These are phyloP conservation scores for Tragelaphus buxtoni DNA, from an alignment of 2,113 vertebrate genomes.

Conservation along the genomic window DNA sequence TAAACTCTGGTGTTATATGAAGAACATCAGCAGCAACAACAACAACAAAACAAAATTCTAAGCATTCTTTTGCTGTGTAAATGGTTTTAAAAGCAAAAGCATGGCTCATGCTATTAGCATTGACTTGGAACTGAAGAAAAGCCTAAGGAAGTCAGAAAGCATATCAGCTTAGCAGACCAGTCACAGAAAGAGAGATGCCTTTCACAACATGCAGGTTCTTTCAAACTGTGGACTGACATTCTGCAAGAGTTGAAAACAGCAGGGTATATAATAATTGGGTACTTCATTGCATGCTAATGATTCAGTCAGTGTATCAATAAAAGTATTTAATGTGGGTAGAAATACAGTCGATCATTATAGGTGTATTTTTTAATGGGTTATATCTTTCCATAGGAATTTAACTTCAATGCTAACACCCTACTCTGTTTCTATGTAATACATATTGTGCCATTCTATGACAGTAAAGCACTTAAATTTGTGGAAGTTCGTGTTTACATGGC, in stretches of 20 bases:
- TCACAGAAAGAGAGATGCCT: conserved; percentile 57
- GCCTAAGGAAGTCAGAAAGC: conserved; percentile 49
- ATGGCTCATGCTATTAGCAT: conserved; percentile 14
- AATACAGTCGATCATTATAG: conserved; percentile 5
- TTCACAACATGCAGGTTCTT: conserved; percentile 66
- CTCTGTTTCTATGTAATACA: neutral
- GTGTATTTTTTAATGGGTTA: conserved; percentile 45
- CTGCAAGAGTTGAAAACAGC: conserved; percentile 70
- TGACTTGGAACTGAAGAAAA: conserved; percentile 57
- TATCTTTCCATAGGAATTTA: conserved; percentile 20
- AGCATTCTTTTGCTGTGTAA: conserved; percentile 28
- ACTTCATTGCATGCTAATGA: conserved; percentile 75
- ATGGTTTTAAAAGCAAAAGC: conserved; percentile 29
- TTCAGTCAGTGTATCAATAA: conserved; percentile 19
- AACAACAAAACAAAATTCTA: neutral
- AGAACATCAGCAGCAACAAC: neutral
- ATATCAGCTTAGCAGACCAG: conserved; percentile 53
- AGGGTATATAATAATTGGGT: conserved; percentile 72
- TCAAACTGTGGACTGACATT: conserved; percentile 63
- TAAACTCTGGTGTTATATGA: neutral
- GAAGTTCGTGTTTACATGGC: neutral
- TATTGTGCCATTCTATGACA: neutral
- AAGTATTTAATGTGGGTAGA: conserved; percentile 52
- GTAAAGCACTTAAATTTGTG: neutral
- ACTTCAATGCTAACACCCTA: neutral